Evolutionary conservation across 2,797 vertebrate species (phyloP), one percentile per base, ranked within the genome.

Genomic region (Limnodromus scolopaceus): DNA sequence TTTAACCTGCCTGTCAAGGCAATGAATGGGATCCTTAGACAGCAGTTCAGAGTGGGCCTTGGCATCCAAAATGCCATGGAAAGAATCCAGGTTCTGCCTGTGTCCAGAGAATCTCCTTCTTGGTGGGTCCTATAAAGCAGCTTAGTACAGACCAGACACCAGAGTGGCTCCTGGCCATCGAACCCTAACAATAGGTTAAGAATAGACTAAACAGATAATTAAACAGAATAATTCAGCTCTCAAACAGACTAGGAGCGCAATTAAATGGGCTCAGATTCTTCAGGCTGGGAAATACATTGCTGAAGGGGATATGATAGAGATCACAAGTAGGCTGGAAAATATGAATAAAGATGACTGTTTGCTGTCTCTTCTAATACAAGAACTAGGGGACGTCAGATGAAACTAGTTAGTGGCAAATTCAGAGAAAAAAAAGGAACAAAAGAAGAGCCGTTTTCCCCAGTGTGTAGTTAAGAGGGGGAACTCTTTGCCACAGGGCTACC

Each of bases 181-280:
- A 92, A 76, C 11, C 14, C 87, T 83, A 91, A 92, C 84, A 95
- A 89, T 70, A 95, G 84, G 45, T 96, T 92, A 80, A 84, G 93
- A 92, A 91, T 83, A 96, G 93, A 94, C 96, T 96, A 96, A 97
- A 96, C 86, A 96, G 75, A 96, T 89, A 93, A 96, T 95, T 95
- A 90, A 96, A 54, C 45, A 88, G 74, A 96, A 85, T 96, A 91
- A 91, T 95, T 94, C 74, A 53, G 54, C 58, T 94, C 68, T 93
- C 89, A 86, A 55, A n/a, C 39, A 70, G 68, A 55, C 51, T 82
- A 91, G 60, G 28, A 92, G 74, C 30, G 45, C 43, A 94, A 94
- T 80, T 95, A 91, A 91, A 93, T 53, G 66, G 51, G 24, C 84
- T 89, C 38, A 41, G n/a, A 84, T 79, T 87, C 81, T 87, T 55